Evolutionary conservation across 2,113 vertebrate genomes (phyloP), one percentile per base, ranked within the genome.

Genomic region (Lepus timidus): DNA sequence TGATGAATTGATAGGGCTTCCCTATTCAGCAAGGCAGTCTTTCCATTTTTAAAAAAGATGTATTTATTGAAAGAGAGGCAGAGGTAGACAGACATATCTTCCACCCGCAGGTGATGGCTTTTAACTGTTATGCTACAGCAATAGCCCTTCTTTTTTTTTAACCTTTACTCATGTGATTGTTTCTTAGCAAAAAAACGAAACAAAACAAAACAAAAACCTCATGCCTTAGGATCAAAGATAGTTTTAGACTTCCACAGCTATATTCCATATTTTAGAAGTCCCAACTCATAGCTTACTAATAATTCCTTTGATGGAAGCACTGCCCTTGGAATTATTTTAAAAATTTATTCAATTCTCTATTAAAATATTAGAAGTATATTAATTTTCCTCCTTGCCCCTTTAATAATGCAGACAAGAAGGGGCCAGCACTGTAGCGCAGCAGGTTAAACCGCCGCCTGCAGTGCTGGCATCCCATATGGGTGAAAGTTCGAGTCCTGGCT

Each of bases 241-340:
- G 71, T 92, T 92, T 91, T 81, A 67, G 27, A 68, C n/a, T 87
- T 84, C 67, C 49, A 62, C 0, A 75, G 44, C 31, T 88, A 10
- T 31, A 94, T 74, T 91, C 89, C 74, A 84, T 85, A 88, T 62
- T 79, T 58, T 22, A 51, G 27, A 73, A 86, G 16, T 88, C 55
- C 14, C 23, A 84, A 76, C 82, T 78, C 73, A 88, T 1, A 76
- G 27, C n/a, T 88, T 76, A 88, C 19, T 65, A 80, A 82, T 31
- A n/a, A 93, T 29, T 78, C 23, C 85, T 90, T 67, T 88, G 51
- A 62, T 4, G 71, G 61, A 87, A 96, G 20, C 29, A 71, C 0
- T 81, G 31, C 49, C 49, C 73, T 83, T 64, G 17, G 0, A 61
- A 90, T 78, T 4, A 71, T 81, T 87, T 83, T 73, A 36, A 83